phyloP scores from a whole-genome alignment of 2,113 vertebrate species.

The Cygnus buccinator region DNA sequence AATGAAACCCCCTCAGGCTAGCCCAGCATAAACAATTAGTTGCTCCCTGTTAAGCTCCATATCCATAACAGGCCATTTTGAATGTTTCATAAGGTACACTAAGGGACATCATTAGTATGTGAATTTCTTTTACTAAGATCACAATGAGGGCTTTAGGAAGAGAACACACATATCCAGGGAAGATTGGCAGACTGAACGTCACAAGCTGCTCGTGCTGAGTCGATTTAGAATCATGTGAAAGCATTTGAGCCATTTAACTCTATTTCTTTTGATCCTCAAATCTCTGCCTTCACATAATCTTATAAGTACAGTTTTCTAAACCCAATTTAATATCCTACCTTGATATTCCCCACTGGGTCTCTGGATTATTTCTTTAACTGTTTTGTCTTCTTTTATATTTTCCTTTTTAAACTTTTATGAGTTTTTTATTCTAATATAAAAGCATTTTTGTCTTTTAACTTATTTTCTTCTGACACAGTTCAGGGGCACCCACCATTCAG shows the following conservation, averaged over 20 bases:
- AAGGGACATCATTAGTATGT: constrained; percentile 71
- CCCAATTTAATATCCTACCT: constrained; percentile 60
- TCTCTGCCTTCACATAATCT: constrained; percentile 61
- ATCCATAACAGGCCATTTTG: constrained; percentile 57
- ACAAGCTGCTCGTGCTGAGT: constrained; percentile 63
- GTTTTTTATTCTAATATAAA: constrained; percentile 8
- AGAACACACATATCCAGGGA: constrained; percentile 48
- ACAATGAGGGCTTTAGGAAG: constrained; percentile 58
- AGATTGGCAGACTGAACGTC: constrained; percentile 53
- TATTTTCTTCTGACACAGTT: neutral
- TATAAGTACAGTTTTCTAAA: constrained; percentile 53
- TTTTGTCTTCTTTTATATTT: constrained; percentile 36
- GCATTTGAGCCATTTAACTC: constrained; percentile 60
- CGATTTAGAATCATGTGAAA: constrained; percentile 59
- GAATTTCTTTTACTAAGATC: constrained; percentile 68
- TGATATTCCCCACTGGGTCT: constrained; percentile 49
- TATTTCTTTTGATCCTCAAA: constrained; percentile 63
- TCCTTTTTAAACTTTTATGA: neutral
- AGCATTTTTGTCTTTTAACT: neutral
- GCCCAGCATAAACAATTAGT: constrained; percentile 75
- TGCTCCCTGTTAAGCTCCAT: constrained; percentile 66
- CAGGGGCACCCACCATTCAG: neutral
- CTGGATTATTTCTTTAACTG: constrained; percentile 26
- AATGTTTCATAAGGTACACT: constrained; percentile 69
- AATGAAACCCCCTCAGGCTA: constrained; percentile 66